Conservation (phyloP, 2,113 vertebrate species). For the Apteryx owenii region DNA sequence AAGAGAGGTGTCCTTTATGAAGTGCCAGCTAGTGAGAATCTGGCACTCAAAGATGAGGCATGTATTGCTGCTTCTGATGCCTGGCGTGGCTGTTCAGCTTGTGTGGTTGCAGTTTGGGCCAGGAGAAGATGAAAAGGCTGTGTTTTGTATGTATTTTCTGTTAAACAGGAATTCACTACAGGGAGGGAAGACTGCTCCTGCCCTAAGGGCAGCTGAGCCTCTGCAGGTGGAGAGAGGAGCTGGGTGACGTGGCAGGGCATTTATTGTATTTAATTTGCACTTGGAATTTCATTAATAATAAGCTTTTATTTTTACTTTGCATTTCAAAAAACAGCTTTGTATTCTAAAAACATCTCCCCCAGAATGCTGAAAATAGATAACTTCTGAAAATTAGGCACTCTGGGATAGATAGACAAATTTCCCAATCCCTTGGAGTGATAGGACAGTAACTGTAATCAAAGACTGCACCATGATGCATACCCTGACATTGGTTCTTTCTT, state of each 20-base stretch:
- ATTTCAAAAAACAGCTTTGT: neutral
- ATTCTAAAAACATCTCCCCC: neutral
- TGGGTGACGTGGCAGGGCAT: neutral
- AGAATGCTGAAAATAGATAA: neutral
- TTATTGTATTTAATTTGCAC: neutral
- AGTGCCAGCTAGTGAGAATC: neutral
- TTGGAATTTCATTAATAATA: neutral
- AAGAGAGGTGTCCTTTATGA: neutral
- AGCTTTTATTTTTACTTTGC: neutral
- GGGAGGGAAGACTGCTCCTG: neutral
- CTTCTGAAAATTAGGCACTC: neutral
- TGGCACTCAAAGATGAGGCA: neutral
- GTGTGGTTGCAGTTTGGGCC: neutral
- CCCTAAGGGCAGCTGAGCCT: rapidly evolving
- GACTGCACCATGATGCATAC: neutral
- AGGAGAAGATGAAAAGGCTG: neutral
- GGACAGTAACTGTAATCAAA: neutral
- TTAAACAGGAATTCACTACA: neutral
- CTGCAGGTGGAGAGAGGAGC: neutral
- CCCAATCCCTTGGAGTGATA: neutral
- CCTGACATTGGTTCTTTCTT: neutral
- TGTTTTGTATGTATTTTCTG: neutral
- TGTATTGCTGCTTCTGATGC: neutral
- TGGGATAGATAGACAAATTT: neutral
- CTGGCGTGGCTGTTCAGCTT: neutral